A percentile compares a stretch with the other conserved stretches of the same genome.
These are phyloP conservation scores for Gallinago stenura DNA, from an alignment of 2,797 vertebrate species.

Conservation along the genomic window DNA sequence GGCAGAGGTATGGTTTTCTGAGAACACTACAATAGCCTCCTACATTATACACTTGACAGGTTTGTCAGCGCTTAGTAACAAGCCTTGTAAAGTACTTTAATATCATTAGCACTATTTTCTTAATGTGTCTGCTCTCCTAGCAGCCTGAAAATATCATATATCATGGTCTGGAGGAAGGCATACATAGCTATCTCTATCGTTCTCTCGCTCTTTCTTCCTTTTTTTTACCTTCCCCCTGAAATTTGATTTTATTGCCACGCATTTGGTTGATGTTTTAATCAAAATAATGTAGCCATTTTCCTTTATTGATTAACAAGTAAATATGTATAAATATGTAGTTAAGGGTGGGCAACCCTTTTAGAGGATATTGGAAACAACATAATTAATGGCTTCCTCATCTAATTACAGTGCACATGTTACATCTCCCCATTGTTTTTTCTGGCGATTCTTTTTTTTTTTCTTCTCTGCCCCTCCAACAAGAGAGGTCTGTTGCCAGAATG, in stretches of 20 bases:
- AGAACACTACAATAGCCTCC: conserved; percentile 90
- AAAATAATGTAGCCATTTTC: conserved; percentile 85
- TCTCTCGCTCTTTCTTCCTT: conserved; percentile 27
- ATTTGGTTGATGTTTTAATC: conserved; percentile 82
- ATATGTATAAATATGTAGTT: conserved; percentile 86
- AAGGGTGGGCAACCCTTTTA: conserved; percentile 81
- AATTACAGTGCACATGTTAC: conserved; percentile 58
- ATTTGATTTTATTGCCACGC: conserved; percentile 77
- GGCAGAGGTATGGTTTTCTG: conserved; percentile 90
- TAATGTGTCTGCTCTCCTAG: conserved; percentile 92
- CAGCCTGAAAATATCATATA: conserved; percentile 88
- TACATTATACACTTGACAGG: conserved; percentile 96
- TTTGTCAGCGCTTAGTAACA: conserved; percentile 93
- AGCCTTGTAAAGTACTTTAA: conserved; percentile 94
- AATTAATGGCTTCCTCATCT: conserved; percentile 77
- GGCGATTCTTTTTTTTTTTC: conserved; percentile 19
- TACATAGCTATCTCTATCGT: conserved; percentile 62
- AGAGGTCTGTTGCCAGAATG: conserved; percentile 47
- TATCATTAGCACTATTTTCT: conserved; percentile 98
- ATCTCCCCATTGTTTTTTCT: conserved; percentile 39
- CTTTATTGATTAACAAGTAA: conserved; percentile 88
- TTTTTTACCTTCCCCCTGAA: conserved; percentile 65
- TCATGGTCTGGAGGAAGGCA: conserved; percentile 75
- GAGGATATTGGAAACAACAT: conserved; percentile 80
- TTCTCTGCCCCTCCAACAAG: conserved; percentile 13